These are phyloP conservation scores for Eurystomus gularis DNA, from an alignment of 2,113 vertebrate genomes.

Conservation along the genomic window DNA sequence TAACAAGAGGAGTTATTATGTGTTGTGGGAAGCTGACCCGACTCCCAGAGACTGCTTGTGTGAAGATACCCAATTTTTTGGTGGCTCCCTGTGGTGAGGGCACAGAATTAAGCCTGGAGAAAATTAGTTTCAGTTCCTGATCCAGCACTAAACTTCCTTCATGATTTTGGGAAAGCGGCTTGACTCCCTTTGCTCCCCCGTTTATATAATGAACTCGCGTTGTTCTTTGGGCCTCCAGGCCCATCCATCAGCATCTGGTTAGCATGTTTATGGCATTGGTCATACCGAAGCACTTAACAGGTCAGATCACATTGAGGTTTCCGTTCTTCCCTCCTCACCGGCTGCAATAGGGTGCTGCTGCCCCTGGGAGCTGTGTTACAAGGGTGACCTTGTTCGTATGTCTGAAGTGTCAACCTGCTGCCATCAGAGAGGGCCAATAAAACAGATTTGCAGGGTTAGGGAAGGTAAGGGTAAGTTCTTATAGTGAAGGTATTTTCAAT, in stretches of 20 bases:
- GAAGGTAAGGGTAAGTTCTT: not conserved
- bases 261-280: conserved; percentile 36
- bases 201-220: conserved; percentile 40
- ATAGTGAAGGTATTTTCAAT: not conserved
- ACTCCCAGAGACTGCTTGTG: conserved; percentile 48
- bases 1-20: conserved; percentile 47
- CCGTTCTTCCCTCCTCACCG: not conserved
- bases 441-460: not conserved
- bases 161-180: conserved; percentile 53
- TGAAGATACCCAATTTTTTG: conserved; percentile 31
- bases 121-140: conserved; percentile 57
- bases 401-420: not conserved
- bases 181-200: not conserved
- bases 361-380: not conserved
- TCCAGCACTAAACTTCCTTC: conserved; percentile 43
- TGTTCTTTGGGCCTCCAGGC: conserved; percentile 48
- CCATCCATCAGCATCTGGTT: conserved; percentile 57
- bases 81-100: conserved; percentile 17
- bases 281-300: conserved; percentile 9
- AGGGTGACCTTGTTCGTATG: not conserved
- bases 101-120: conserved; percentile 16
- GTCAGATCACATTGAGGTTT: not conserved
- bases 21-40: conserved; percentile 49
- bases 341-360: not conserved
- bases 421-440: not conserved